A percentile compares a stretch with the other conserved stretches of the same genome.
Evolutionary conservation across 2,113 vertebrate genomes (phyloP).

Genomic region (Pterocles burchelli): DNA sequence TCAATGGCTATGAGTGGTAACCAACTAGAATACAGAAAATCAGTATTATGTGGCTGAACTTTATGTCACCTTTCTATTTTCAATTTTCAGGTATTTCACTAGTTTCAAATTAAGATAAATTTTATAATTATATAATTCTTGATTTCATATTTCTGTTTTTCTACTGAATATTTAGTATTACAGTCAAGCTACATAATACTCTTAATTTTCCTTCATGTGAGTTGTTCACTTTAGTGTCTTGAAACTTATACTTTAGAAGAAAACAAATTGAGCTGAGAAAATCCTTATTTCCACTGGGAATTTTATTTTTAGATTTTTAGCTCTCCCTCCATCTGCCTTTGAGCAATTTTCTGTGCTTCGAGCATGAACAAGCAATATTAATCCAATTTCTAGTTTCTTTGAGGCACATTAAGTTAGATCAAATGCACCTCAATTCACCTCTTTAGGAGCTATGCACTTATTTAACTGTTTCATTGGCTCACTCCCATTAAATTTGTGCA

Average conservation of each 20-base stretch:
- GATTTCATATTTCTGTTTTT: neutral
- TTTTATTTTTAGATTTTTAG: slow-evolving; percentile 79
- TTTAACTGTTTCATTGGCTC: slow-evolving; percentile 68
- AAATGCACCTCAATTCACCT: slow-evolving; percentile 60
- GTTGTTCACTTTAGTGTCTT: slow-evolving; percentile 27
- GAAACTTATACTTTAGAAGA: slow-evolving; percentile 56
- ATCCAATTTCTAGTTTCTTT: slow-evolving; percentile 77
- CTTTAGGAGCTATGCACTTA: slow-evolving; percentile 46
- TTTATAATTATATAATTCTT: neutral
- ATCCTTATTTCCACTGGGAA: slow-evolving; percentile 74
- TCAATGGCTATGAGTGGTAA: neutral
- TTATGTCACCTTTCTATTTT: neutral
- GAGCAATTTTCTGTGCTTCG: slow-evolving; percentile 79
- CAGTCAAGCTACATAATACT: neutral
- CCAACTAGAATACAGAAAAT: neutral
- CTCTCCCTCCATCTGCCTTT: slow-evolving; percentile 74
- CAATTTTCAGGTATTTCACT: neutral
- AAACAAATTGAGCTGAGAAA: slow-evolving; percentile 73
- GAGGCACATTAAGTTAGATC: slow-evolving; percentile 73
- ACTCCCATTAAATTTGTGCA: neutral
- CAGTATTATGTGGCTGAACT: neutral
- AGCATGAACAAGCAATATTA: slow-evolving; percentile 81
- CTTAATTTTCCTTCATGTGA: neutral
- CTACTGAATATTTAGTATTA: neutral
- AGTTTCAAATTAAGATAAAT: neutral